These are phyloP conservation scores for Neuroscelio doddi DNA, from an alignment of 2,888 invertebrate species.

Conservation along the genomic window DNA sequence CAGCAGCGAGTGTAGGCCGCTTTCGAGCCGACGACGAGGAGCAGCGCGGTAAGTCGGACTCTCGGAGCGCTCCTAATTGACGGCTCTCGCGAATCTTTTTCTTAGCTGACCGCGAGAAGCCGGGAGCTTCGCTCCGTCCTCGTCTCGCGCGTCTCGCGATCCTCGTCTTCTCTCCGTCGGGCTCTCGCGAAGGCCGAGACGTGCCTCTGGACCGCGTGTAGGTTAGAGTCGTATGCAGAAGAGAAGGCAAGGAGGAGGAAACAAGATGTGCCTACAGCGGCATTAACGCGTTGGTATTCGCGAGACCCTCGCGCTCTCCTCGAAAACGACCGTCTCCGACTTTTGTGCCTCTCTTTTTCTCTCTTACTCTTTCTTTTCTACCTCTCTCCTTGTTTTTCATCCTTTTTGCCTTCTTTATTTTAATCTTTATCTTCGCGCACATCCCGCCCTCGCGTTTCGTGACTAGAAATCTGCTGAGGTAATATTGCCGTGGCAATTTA, in stretches of 20 bases:
- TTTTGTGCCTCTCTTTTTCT: neutral
- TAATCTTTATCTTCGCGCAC: no score
- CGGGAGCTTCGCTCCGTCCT: slow-evolving; percentile 55
- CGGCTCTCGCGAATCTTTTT: slow-evolving; percentile 67
- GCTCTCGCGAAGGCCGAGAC: slow-evolving; percentile 54
- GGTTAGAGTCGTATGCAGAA: slow-evolving; percentile 62
- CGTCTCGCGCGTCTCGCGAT: slow-evolving; percentile 50
- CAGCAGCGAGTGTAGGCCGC: slow-evolving; percentile 58
- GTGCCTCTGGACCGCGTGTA: slow-evolving; percentile 28
- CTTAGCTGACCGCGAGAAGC: slow-evolving; percentile 59
- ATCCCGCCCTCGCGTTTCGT: no score
- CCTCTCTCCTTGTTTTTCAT: neutral
- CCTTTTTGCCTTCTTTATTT: no score
- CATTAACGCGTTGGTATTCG: slow-evolving; percentile 55
- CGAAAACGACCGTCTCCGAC: neutral
- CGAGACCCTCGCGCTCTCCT: slow-evolving; percentile 38
- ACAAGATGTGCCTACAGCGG: slow-evolving; percentile 55
- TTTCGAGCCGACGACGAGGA: slow-evolving; percentile 57
- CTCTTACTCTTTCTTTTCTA: slow-evolving; percentile 2
- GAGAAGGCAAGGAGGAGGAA: slow-evolving; percentile 52
- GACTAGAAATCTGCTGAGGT: no score
- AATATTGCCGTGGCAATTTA: no score
- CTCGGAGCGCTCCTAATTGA: slow-evolving; percentile 63
- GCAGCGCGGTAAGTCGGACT: slow-evolving; percentile 37
- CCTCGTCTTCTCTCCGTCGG: slow-evolving; percentile 51